Percentiles rank a stretch among this genome's conserved stretches.
Evolutionary conservation across 2,113 vertebrate species (phyloP).

Genomic region (Puffinus mauretanicus): DNA sequence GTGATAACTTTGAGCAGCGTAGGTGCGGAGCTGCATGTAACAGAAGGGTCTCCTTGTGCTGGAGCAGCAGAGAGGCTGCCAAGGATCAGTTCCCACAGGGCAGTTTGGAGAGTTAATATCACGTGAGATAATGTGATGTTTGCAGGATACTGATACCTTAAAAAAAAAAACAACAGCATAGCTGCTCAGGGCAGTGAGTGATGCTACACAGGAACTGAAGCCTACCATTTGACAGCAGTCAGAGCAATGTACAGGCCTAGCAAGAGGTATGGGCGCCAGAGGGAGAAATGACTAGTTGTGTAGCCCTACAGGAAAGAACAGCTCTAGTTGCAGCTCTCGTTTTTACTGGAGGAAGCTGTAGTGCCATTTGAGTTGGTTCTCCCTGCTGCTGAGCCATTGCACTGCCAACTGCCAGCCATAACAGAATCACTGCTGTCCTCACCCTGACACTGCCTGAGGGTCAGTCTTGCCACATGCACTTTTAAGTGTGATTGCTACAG

Average conservation of each 20-base stretch:
- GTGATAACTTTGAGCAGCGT: not conserved
- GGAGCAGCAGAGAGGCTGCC: not conserved
- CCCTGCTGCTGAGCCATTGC: not conserved
- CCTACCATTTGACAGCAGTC: not conserved
- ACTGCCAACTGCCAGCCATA: not conserved
- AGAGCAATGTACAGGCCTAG: not conserved
- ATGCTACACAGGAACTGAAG: not conserved
- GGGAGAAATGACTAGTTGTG: not conserved
- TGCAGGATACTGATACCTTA: not conserved
- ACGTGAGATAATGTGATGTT: fast-evolving
- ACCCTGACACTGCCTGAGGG: not conserved
- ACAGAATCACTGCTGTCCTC: not conserved
- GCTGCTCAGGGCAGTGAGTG: not conserved
- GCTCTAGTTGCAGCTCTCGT: not conserved
- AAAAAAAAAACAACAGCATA: not conserved
- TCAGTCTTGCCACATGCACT: not conserved
- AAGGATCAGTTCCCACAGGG: not conserved
- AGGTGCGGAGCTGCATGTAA: not conserved
- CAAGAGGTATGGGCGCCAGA: not conserved
- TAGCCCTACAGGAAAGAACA: not conserved
- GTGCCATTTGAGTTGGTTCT: not conserved
- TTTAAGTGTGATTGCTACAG: not conserved
- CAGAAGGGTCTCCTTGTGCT: not conserved
- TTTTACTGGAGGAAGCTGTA: not conserved
- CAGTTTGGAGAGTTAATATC: not conserved